phyloP scores from a whole-genome alignment of 2,888 invertebrate genomes.

The Ditula angustiorana region DNA sequence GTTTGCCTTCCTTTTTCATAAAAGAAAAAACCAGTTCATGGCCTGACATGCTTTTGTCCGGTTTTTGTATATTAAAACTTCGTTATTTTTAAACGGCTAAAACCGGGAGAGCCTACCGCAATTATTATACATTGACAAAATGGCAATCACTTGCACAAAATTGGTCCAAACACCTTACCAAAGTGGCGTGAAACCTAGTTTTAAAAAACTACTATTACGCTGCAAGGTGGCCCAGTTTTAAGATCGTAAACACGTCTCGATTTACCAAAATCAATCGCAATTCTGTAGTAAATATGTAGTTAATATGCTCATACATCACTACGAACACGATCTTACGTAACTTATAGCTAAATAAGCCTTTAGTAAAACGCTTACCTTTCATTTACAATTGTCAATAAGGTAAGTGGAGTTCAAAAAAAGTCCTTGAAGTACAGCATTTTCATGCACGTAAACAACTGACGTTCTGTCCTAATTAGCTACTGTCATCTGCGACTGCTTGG shows the following conservation, averaged over 20 bases:
- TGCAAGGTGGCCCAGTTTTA: conserved; percentile 15
- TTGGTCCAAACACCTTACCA: conserved; percentile 13
- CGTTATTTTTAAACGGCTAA: no score
- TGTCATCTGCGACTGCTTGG: no score
- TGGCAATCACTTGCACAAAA: neutral
- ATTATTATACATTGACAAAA: no score
- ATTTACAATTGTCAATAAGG: conserved; percentile 8
- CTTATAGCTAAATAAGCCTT: neutral
- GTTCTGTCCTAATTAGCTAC: neutral
- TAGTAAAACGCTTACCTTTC: conserved; percentile 2
- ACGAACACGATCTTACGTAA: conserved; percentile 42
- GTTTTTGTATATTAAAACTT: no score
- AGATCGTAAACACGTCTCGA: conserved; percentile 53
- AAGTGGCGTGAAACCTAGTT: neutral
- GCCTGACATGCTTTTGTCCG: no score
- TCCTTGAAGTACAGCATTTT: conserved; percentile 11
- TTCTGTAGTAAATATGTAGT: conserved; percentile 47
- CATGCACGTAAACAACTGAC: conserved; percentile 15
- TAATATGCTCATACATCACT: conserved; percentile 43
- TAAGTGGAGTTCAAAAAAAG: conserved; percentile 2
- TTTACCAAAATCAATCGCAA: conserved; percentile 53
- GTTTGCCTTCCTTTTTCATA: no score
- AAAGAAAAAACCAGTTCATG: no score
- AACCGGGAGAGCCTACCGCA: no score
- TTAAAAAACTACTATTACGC: conserved; percentile 6